Conservation (phyloP, 2,888 invertebrate genomes). For the Hecatera dysodea region DNA sequence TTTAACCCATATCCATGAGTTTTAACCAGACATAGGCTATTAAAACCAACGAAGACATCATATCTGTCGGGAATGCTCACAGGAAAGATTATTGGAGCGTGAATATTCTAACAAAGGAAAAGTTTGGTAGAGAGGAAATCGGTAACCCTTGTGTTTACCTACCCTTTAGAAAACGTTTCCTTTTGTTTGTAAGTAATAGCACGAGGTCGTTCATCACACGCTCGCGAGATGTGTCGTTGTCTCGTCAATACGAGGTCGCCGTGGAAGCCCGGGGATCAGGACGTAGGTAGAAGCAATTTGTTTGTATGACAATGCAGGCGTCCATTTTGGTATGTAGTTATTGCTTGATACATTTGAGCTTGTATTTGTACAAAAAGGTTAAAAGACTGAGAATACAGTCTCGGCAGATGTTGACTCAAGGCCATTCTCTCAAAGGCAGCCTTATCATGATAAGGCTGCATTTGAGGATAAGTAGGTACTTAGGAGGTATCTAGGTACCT, state of each 20-base stretch:
- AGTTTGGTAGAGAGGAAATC: not conserved
- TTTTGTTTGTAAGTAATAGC: not conserved
- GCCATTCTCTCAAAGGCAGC: no score
- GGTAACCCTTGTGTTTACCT: not conserved
- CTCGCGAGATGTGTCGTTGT: not conserved
- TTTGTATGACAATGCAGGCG: conserved; percentile 16
- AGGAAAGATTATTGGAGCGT: not conserved
- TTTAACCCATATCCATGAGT: not conserved
- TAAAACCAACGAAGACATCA: not conserved
- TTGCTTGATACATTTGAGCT: not conserved
- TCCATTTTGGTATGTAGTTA: not conserved
- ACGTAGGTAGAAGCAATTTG: not conserved
- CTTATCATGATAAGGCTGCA: no score
- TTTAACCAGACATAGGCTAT: not conserved
- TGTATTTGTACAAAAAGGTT: not conserved
- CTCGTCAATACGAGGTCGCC: conserved; percentile 1
- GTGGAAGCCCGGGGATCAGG: not conserved
- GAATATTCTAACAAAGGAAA: not conserved
- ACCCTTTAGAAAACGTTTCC: not conserved
- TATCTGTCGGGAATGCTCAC: no score
- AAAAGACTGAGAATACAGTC: not conserved
- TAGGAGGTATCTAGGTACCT: no score
- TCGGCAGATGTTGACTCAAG: no score
- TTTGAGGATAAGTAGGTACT: no score
- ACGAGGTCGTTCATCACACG: not conserved